Evolutionary conservation across 2,797 vertebrate genomes (phyloP).

Genomic region (Babyrousa celebensis): DNA sequence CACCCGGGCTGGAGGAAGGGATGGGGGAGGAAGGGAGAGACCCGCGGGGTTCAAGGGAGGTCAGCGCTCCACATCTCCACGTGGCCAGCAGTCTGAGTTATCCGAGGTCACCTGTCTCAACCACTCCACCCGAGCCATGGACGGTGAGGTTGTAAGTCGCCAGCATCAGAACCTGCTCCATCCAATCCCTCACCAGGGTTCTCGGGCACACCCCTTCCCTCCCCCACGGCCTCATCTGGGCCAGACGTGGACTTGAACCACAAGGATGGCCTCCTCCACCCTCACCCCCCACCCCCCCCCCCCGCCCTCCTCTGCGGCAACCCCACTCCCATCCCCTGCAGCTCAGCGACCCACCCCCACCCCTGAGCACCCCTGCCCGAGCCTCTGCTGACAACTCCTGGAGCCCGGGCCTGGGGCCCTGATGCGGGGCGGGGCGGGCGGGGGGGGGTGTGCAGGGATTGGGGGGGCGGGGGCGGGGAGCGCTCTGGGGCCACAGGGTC

Average conservation of each 20-base stretch:
- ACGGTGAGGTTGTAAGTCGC: background rate
- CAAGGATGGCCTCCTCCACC: background rate
- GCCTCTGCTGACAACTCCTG: background rate
- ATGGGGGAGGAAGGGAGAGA: background rate
- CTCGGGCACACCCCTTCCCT: background rate
- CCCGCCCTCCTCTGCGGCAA: background rate
- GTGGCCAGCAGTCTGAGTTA: background rate
- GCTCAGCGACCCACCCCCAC: background rate
- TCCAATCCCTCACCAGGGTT: too few species aligned
- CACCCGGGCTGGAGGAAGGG: background rate
- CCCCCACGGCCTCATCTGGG: conserved; percentile 20
- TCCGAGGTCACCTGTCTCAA: background rate
- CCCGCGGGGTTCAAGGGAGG: background rate
- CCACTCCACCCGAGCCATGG: background rate
- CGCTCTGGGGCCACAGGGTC: conserved; percentile 78
- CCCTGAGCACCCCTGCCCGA: fast-evolving
- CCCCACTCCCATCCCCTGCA: background rate
- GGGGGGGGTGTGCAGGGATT: too few species aligned
- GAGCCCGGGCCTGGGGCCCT: conserved; percentile 62
- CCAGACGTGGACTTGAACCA: background rate
- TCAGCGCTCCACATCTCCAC: background rate
- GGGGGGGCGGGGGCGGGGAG: too few species aligned
- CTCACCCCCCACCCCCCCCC: too few species aligned
- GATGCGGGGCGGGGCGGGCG: background rate
- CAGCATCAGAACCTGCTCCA: background rate